A percentile compares a stretch with the other conserved stretches of the same genome.
These are phyloP conservation scores for Drosophila bocki DNA, from an alignment of 1,140 invertebrate genomes.

Conservation along the genomic window DNA sequence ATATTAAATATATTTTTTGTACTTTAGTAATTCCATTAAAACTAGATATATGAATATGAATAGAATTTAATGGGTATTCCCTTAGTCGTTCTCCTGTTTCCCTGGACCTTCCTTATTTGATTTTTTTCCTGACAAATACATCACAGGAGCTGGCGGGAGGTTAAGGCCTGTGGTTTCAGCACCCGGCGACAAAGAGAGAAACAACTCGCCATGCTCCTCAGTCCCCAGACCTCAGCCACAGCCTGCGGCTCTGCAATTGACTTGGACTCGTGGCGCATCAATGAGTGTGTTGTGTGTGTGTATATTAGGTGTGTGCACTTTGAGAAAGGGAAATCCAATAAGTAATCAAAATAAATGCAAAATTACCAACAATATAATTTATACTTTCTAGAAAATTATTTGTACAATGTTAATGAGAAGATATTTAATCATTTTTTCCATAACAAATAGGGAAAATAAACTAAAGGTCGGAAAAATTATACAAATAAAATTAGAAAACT, in stretches of 20 bases:
- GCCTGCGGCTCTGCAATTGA: slow-evolving; percentile 73
- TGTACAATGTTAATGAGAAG: too few relatives aligned
- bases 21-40: background rate
- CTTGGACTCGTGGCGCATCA: slow-evolving; percentile 78
- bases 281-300: slow-evolving; percentile 26
- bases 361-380: background rate
- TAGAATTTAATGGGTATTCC: slow-evolving; percentile 11
- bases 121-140: slow-evolving; percentile 69
- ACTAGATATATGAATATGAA: too few relatives aligned
- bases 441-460: too few relatives aligned
- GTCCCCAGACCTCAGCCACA: slow-evolving; percentile 28
- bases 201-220: slow-evolving; percentile 10
- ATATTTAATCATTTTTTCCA: too few relatives aligned
- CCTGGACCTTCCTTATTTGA: slow-evolving; percentile 13
- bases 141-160: slow-evolving; percentile 41
- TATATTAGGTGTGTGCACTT: slow-evolving; percentile 28
- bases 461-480: too few relatives aligned
- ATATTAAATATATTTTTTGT: background rate
- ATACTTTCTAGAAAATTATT: too few relatives aligned
- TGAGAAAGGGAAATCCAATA: background rate
- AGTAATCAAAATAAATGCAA: background rate
- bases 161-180: slow-evolving; percentile 59
- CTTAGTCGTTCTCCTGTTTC: background rate
- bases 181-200: slow-evolving; percentile 24
- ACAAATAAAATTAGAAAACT: too few relatives aligned